Evolutionary conservation across 2,797 vertebrate species (phyloP).

Genomic region (Sebastes alutus): DNA sequence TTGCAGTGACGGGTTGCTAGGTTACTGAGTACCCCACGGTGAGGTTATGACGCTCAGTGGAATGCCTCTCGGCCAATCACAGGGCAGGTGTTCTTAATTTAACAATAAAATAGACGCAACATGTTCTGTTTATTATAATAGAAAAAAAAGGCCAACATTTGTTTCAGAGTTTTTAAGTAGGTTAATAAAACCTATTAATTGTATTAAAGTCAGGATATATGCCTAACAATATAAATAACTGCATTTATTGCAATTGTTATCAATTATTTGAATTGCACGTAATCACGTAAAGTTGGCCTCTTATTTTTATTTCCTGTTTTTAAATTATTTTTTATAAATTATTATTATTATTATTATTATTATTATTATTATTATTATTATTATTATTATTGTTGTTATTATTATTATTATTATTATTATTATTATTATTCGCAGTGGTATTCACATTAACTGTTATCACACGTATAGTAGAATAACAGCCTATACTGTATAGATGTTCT

Average conservation of each 20-base stretch:
- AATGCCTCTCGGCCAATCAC: slow-evolving; percentile 1
- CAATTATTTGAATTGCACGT: background rate
- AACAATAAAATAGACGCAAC: background rate
- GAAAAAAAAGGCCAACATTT: background rate
- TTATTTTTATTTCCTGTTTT: background rate
- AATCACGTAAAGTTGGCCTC: background rate
- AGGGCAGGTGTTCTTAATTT: background rate
- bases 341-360: background rate
- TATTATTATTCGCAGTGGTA: background rate
- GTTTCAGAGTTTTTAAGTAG: background rate
- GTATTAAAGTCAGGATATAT: background rate
- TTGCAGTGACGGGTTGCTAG: background rate
- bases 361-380: background rate
- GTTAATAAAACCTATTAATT: background rate
- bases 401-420: background rate
- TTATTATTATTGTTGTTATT: background rate
- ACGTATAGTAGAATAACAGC: background rate
- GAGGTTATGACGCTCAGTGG: background rate
- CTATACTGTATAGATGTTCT: background rate
- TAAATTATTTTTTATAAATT: background rate
- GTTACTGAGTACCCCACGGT: background rate
- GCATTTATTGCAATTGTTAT: too few relatives aligned
- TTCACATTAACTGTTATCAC: background rate
- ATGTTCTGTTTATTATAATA: background rate
- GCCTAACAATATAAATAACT: background rate